Conservation (phyloP, 2,797 vertebrate genomes). For the Fistularia tabacaria region DNA sequence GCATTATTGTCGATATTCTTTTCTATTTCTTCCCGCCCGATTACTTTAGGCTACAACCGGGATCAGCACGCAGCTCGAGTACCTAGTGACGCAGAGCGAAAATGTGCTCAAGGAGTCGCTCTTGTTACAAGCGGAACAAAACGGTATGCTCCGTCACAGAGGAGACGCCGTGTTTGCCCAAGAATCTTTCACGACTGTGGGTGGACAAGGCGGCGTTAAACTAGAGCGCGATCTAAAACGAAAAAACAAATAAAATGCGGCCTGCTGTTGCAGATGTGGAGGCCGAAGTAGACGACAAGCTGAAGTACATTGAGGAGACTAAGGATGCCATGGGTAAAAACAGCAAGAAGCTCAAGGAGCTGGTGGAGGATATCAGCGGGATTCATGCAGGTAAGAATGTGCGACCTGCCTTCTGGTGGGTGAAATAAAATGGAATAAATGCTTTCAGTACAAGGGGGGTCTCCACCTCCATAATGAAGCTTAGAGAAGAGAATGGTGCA, state of each 20-base stretch:
- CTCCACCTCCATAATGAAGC: too few species aligned
- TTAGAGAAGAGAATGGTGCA: too few species aligned
- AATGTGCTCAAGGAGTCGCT: conserved; percentile 79
- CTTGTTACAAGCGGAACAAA: conserved; percentile 75
- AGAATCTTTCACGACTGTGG: too few species aligned
- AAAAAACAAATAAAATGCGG: too few species aligned
- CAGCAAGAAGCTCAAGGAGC: conserved; percentile 67
- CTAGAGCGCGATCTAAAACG: too few species aligned
- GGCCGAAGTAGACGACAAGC: conserved; percentile 70
- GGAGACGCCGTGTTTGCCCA: too few species aligned
- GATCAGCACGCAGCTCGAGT: conserved; percentile 80
- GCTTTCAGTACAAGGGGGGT: too few species aligned
- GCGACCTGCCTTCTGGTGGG: too few species aligned
- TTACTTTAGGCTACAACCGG: conserved; percentile 77
- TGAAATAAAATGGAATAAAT: too few species aligned
- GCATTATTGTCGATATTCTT: not conserved
- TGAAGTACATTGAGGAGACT: conserved; percentile 79
- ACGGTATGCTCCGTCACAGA: conserved; percentile 65
- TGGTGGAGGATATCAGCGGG: conserved; percentile 68
- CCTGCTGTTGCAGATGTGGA: conserved; percentile 61
- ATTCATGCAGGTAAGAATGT: conserved; percentile 77
- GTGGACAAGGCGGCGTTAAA: too few species aligned
- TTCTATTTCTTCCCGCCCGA: not conserved
- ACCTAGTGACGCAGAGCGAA: conserved; percentile 78
- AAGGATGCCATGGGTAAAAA: conserved; percentile 74